phyloP scores from a whole-genome alignment of 2,797 vertebrate genomes.

The Sebastes paucispinis region DNA sequence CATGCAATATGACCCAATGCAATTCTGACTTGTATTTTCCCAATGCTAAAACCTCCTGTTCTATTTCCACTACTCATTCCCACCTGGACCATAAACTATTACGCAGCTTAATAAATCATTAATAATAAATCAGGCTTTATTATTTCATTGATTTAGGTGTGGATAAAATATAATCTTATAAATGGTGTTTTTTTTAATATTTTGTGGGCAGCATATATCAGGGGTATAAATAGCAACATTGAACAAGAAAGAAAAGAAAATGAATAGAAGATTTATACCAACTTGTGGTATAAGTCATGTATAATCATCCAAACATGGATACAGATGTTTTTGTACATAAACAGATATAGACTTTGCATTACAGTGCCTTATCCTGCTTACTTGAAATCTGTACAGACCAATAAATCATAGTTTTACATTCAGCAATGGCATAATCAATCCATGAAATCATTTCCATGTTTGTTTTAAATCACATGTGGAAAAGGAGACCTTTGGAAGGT shows the following conservation, averaged over 20 bases:
- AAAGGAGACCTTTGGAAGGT: slow-evolving; percentile 32
- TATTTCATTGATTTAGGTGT: neutral
- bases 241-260: neutral
- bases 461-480: slow-evolving; percentile 48
- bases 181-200: neutral
- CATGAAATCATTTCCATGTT: slow-evolving; percentile 47
- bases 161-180: neutral
- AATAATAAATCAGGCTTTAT: neutral
- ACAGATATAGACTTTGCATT: neutral
- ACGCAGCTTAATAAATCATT: neutral
- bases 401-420: neutral
- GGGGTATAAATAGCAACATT: neutral
- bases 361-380: neutral
- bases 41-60: neutral
- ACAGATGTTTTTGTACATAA: neutral
- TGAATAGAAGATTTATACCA: neutral
- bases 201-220: neutral
- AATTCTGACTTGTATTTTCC: neutral
- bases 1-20: neutral
- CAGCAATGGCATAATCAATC: slow-evolving; percentile 18
- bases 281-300: neutral
- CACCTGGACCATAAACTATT: neutral
- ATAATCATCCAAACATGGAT: neutral
- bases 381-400: neutral
- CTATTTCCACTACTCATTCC: neutral